Conservation (phyloP, 2,797 vertebrate species). For the Trachops cirrhosus region DNA sequence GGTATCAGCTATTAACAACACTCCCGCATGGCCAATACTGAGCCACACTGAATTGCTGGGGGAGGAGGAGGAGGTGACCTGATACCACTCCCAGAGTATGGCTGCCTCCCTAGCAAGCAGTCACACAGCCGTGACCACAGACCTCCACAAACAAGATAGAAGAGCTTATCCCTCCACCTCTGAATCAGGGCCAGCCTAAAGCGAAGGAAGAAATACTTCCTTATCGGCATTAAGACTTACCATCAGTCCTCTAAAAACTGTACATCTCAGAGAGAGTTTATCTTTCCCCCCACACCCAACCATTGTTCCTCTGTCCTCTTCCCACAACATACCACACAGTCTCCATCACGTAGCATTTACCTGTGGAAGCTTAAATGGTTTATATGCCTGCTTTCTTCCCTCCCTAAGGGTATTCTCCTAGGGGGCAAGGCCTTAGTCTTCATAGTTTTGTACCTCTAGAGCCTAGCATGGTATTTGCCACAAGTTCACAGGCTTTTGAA, state of each 20-base stretch:
- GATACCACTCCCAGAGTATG: neutral
- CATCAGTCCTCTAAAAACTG: neutral
- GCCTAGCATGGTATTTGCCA: neutral
- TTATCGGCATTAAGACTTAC: neutral
- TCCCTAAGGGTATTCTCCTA: neutral
- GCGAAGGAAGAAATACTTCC: neutral
- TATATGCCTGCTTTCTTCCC: neutral
- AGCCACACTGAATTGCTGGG: neutral
- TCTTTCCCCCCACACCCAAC: neutral
- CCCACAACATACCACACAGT: neutral
- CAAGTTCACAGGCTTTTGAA: neutral
- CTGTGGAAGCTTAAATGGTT: neutral
- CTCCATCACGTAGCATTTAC: neutral
- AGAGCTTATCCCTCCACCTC: neutral
- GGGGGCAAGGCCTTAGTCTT: neutral
- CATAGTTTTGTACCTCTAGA: neutral
- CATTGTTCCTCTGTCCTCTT: neutral
- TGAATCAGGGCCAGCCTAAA: neutral
- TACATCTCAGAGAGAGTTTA: neutral
- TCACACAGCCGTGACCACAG: constrained; percentile 44
- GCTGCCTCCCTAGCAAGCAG: constrained; percentile 49
- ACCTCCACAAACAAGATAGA: neutral
- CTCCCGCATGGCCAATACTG: constrained; percentile 33
- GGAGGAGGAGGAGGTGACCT: constrained; percentile 36
- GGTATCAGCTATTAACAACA: constrained; percentile 53